Evolutionary conservation across 2,113 vertebrate genomes (phyloP), one percentile per base, ranked within the genome.

Genomic region (Onychostoma macrolepis): DNA sequence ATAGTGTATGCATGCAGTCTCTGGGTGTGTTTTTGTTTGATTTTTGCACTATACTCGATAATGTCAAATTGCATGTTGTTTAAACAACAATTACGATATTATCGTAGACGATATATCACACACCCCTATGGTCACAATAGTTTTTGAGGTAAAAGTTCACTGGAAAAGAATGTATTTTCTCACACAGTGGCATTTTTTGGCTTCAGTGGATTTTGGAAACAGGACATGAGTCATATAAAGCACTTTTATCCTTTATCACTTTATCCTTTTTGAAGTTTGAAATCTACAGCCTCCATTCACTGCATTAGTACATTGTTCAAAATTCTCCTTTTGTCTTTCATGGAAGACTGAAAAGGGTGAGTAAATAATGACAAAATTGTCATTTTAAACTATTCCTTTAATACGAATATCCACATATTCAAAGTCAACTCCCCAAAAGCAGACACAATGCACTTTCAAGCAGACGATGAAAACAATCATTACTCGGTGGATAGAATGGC

Each of bases 401-500:
- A 71, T 71, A 48, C 4, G 21, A 69, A 71, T 69, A 83, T 8
- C 65, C 65, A 83, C 63, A 33, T 71, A 45, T 45, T 45, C 58
- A 43, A 45, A 45, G 8, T 10, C n/a, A 28, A 65, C 43, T 48
- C 26, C 30, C 65, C 19, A 53, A 83, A 67, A 83, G 65, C 81
- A 83, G 19, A 71, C 43, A 53, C 45, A 83, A 83, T 83, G 26
- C 9, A 0, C 19, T 71, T 83, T 71, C 38, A 3, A 53, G 65
- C 43, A 71, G 65, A 83, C 21, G 9, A 71, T 71, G 19, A 50
- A 83, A 82, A 71, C 65, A 71, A 50, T 71, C 30, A 45, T 67
- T 45, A 67, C 80, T 83, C 45, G 36, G 43, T 83, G 76, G 76
- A 79, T 50, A 56, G 4, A 56, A 79, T 79, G 76, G 50, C 21